A percentile compares a stretch with the other conserved stretches of the same genome.
Conservation (phyloP, 2,888 invertebrate species). For the Spodoptera exigua region DNA sequence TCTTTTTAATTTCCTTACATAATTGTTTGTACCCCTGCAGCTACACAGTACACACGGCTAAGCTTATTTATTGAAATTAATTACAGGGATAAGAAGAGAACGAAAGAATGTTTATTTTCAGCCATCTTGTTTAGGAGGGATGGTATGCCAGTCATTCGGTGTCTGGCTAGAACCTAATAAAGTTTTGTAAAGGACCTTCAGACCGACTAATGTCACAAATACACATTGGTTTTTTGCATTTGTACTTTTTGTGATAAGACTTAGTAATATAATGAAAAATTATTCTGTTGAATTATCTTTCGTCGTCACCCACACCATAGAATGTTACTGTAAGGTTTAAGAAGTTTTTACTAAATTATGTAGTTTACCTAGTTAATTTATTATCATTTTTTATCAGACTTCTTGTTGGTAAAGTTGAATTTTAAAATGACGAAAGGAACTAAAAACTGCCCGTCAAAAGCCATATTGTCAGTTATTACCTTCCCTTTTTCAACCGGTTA, state of each 20-base stretch:
- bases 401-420: too few relatives aligned
- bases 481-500: too few relatives aligned
- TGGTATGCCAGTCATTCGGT: constrained; percentile 58
- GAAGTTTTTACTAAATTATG: too few relatives aligned
- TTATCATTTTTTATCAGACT: too few relatives aligned
- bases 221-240: constrained; percentile 35
- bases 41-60: constrained; percentile 2
- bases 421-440: too few relatives aligned
- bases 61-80: constrained; percentile 50
- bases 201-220: constrained; percentile 45
- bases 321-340: too few relatives aligned
- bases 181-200: constrained; percentile 56
- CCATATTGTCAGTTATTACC: too few relatives aligned
- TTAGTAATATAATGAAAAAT: too few relatives aligned
- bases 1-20: constrained; percentile 7
- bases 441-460: too few relatives aligned
- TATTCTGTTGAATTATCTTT: too few relatives aligned
- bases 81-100: constrained; percentile 43
- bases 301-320: too few relatives aligned
- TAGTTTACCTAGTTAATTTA: too few relatives aligned
- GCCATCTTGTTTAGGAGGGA: constrained; percentile 53
- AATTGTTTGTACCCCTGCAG: constrained; percentile 16
- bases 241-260: constrained; percentile 7
- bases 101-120: constrained; percentile 64
- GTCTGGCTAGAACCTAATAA: constrained; percentile 57